Conservation (phyloP, 2,888 invertebrate species). For the Melanostoma scalare region DNA sequence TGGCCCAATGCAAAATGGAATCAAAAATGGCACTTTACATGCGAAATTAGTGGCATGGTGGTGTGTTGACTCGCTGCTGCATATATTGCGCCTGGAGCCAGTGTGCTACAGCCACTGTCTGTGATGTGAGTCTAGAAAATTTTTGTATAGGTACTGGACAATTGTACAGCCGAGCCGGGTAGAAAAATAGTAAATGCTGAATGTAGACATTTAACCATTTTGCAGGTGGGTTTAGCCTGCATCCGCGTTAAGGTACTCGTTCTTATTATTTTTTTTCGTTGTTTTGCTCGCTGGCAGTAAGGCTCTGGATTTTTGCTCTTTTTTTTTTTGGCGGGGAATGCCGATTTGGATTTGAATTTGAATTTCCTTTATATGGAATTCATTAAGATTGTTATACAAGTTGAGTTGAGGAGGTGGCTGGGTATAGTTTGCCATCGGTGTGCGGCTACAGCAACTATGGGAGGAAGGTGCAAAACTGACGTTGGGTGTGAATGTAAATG, state of each 20-base stretch:
- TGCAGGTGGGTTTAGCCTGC: constrained; percentile 57
- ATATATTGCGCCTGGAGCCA: constrained; percentile 40
- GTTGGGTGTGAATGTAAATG: constrained; percentile 69
- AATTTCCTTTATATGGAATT: constrained; percentile 73
- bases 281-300: constrained; percentile 8
- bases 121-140: constrained; percentile 48
- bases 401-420: constrained; percentile 48
- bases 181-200: constrained; percentile 2
- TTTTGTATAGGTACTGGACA: constrained; percentile 27
- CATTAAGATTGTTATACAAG: constrained; percentile 72
- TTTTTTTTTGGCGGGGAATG: constrained; percentile 42
- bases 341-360: constrained; percentile 69
- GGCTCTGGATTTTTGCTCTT: constrained; percentile 8
- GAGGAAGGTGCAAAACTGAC: constrained; percentile 26
- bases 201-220: constrained; percentile 61
- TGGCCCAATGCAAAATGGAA: constrained; percentile 67
- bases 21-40: constrained; percentile 72
- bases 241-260: constrained; percentile 55
- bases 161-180: constrained; percentile 19
- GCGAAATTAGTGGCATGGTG: constrained; percentile 72
- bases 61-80: constrained; percentile 51
- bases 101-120: constrained; percentile 39
- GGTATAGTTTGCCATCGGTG: background rate
- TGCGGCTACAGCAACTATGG: background rate
- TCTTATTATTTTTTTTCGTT: background rate